phyloP scores from a whole-genome alignment of 1,140 invertebrate genomes.

The Polypedilum vanderplanki region DNA sequence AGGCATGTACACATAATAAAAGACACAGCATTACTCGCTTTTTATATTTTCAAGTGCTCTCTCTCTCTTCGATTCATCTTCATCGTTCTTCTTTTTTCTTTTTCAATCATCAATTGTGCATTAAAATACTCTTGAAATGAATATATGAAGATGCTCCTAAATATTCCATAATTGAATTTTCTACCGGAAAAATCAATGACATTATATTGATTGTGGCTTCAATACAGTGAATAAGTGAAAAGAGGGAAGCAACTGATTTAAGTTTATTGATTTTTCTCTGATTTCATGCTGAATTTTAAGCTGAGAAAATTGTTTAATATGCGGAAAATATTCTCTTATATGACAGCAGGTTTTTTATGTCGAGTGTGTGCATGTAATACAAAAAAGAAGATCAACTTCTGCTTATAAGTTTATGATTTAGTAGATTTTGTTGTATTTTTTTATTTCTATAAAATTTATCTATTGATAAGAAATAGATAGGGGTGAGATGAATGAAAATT shows the following conservation, averaged over 20 bases:
- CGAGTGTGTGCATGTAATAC: neutral
- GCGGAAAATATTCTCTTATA: conserved; percentile 20
- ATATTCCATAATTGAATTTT: conserved; percentile 15
- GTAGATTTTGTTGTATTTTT: neutral
- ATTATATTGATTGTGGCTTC: conserved; percentile 12
- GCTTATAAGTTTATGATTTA: neutral
- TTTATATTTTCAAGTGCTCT: conserved; percentile 4
- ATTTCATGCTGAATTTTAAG: neutral
- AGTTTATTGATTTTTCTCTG: neutral
- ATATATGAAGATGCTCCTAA: neutral
- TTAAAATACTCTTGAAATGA: neutral
- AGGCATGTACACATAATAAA: neutral
- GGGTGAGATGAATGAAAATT: neutral
- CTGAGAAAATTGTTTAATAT: conserved; percentile 26
- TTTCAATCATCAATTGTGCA: neutral
- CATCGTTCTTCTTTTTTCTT: neutral
- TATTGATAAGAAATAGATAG: neutral
- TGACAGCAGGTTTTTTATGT: conserved; percentile 17
- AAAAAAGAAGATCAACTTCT: neutral
- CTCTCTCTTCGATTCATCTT: neutral
- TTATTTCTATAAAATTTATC: neutral
- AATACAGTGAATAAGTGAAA: neutral
- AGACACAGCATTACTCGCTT: neutral
- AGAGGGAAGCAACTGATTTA: conserved; percentile 8
- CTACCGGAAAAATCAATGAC: conserved; percentile 5